A percentile compares a stretch with the other conserved stretches of the same genome.
phyloP scores from a whole-genome alignment of 2,888 invertebrate species.

The Terebella lapidaria region DNA sequence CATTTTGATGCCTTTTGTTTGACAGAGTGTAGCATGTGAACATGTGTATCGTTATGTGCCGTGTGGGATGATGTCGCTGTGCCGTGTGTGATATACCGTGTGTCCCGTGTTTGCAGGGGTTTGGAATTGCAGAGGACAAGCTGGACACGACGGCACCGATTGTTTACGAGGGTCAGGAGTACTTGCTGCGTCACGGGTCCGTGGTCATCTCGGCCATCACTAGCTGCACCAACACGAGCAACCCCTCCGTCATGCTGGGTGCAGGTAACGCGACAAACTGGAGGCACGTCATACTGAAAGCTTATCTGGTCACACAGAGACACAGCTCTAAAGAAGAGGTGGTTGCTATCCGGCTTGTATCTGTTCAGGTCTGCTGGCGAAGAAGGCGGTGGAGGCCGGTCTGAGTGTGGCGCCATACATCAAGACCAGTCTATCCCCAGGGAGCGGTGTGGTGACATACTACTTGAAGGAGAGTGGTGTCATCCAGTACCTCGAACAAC shows the following conservation, averaged over 20 bases:
- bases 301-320: too few species aligned
- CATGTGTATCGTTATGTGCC: background rate
- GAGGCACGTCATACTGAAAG: background rate
- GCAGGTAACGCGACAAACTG: slow-evolving; percentile 68
- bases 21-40: background rate
- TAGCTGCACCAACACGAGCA: slow-evolving; percentile 96
- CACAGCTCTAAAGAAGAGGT: too few species aligned
- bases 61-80: background rate
- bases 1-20: background rate
- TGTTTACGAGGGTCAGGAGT: slow-evolving; percentile 74
- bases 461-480: slow-evolving; percentile 87
- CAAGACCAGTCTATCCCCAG: slow-evolving; percentile 94
- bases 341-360: too few species aligned
- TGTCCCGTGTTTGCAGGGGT: slow-evolving; percentile 68
- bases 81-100: background rate
- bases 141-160: slow-evolving; percentile 66
- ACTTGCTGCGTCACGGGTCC: slow-evolving; percentile 78
- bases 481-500: slow-evolving; percentile 73
- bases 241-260: slow-evolving; percentile 96
- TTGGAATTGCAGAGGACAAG: slow-evolving; percentile 68
- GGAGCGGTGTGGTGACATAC: slow-evolving; percentile 90
- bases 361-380: slow-evolving; percentile 73
- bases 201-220: slow-evolving; percentile 97
- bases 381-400: slow-evolving; percentile 88
- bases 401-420: slow-evolving; percentile 85